phyloP scores from a whole-genome alignment of 2,797 vertebrate species.

The Mus spretus region DNA sequence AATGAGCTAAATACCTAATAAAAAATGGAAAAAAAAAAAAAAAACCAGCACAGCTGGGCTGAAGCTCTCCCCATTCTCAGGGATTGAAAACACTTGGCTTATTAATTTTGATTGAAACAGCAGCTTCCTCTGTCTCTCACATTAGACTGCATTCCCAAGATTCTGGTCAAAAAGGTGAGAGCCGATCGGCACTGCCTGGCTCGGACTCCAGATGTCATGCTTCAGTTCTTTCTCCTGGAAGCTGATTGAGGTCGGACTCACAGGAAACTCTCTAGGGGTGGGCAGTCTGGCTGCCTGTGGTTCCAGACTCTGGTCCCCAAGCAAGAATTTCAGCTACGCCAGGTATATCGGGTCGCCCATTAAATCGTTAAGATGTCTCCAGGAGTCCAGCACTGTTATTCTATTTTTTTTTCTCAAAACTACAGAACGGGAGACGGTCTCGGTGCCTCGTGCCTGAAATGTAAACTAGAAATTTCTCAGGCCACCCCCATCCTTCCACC shows the following conservation, averaged over 20 bases:
- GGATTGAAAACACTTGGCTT: not conserved
- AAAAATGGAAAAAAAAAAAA: too few species aligned
- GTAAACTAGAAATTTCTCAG: not conserved
- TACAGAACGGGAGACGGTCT: not conserved
- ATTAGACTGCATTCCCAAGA: not conserved
- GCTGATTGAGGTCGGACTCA: not conserved
- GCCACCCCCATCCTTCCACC: not conserved
- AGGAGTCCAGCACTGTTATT: not conserved
- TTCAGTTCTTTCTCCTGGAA: not conserved
- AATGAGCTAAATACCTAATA: too few species aligned
- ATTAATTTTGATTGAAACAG: slow-evolving; percentile 10
- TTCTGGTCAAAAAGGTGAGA: not conserved
- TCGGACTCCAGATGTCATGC: not conserved
- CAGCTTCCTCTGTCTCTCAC: not conserved
- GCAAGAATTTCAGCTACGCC: not conserved
- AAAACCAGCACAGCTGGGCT: not conserved
- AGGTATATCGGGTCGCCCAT: not conserved
- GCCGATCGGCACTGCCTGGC: not conserved
- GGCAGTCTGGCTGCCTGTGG: not conserved
- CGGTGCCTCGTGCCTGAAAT: not conserved
- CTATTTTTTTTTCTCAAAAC: not conserved
- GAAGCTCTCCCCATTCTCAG: not conserved
- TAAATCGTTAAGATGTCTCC: not conserved
- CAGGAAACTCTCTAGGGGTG: not conserved
- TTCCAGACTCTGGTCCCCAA: not conserved